Percentiles rank a stretch among this genome's conserved stretches.
Conservation (phyloP, 2,888 invertebrate species). For the Drosophila yooni region DNA sequence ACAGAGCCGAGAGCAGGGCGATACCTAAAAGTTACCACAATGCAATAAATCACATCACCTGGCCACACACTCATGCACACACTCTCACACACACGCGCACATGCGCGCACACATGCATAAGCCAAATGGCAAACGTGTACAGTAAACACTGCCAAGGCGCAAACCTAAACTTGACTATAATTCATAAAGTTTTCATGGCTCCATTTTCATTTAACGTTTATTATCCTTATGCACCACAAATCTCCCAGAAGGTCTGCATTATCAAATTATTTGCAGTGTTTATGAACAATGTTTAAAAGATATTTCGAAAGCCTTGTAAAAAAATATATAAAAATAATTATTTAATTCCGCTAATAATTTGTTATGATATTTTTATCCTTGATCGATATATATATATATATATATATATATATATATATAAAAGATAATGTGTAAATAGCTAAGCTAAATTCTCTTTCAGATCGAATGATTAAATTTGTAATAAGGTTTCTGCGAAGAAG, state of each 20-base stretch:
- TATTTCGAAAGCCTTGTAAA: not conserved
- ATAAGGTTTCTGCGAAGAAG: not conserved
- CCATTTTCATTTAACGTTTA: not conserved
- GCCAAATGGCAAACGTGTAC: slow-evolving; percentile 33
- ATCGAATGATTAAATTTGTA: not conserved
- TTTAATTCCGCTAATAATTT: not conserved
- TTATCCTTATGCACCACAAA: not conserved
- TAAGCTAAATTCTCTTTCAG: not conserved
- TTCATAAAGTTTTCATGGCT: slow-evolving; percentile 3
- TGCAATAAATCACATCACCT: slow-evolving; percentile 79
- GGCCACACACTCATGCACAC: slow-evolving; percentile 39
- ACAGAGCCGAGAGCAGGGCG: slow-evolving; percentile 22
- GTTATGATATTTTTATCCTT: not conserved
- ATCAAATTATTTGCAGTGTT: not conserved
- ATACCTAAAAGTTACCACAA: slow-evolving; percentile 78
- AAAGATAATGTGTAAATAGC: no score
- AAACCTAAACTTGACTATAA: slow-evolving; percentile 4
- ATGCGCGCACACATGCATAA: slow-evolving; percentile 15
- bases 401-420: not conserved
- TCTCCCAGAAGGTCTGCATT: not conserved
- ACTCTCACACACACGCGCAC: slow-evolving; percentile 2
- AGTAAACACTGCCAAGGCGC: slow-evolving; percentile 35
- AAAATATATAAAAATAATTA: not conserved
- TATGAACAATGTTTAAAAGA: not conserved
- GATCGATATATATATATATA: not conserved